Base-by-base conservation (phyloP, 2,113 vertebrate species). In the Herpetotheres cachinnans region DNA sequence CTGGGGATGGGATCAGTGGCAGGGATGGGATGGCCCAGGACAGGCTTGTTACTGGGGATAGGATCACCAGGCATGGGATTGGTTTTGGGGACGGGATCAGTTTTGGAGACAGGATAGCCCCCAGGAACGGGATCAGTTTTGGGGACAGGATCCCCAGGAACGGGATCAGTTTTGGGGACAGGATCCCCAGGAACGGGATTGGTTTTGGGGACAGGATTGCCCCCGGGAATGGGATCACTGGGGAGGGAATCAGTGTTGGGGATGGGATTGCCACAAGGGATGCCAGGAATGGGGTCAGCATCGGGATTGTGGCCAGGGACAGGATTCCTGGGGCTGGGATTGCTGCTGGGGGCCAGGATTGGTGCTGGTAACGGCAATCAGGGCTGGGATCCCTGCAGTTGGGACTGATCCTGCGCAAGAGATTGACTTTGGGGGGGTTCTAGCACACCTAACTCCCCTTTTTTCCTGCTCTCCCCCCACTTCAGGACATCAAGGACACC, bases 401-500 rank as follows among this genome's bases (percentile, higher is more conserved):
- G 52, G 21, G 29, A 32, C 38, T 2, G 3, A 55, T 73, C 38
- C 38, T 3, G 3, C 52, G 16, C 29, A 8, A 16, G 38, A 18
- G 29, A 32, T 16, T 2, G 6, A 21, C 21, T 11, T 5, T 21
- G 52, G 29, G 22, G 34, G 27, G 56, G 44, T 32, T 34, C 16
- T 20, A 12, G 36, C 13, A 14, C 46, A 49, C 27, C 21, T 32
- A 18, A 16, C 27, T 12, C 34, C 27, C 7, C 26, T 21, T 34
- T 76, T 27, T 19, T 11, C 18, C 25, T 6, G 8, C 9, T 34
- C 11, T 88, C 46, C 91, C 38, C 44, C 38, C 17, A 5, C 27
- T 72, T 11, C 91, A 98, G 97, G 97, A 97, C 87, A 96, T 98
- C 91, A 98, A 96, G 97, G 97, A 88, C 95, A 98, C 97, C 55